Evolutionary conservation across 1,140 invertebrate species (phyloP).

Genomic region (Thaumatotibia leucotreta): DNA sequence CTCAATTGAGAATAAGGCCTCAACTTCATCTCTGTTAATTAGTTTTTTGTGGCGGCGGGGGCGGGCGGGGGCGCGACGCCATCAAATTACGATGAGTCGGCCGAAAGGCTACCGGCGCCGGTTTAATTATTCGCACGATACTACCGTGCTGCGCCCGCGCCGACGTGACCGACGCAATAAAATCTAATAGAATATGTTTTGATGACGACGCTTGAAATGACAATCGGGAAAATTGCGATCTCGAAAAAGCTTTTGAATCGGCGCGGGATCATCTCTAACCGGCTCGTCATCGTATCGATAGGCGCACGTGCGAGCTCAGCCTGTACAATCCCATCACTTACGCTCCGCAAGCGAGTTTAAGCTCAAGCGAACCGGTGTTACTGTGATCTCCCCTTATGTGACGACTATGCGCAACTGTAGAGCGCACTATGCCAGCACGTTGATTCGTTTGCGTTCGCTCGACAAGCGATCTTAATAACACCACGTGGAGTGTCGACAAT

Average conservation of each 20-base stretch:
- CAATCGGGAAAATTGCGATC: background rate
- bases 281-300: conserved; percentile 26
- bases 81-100: conserved; percentile 75
- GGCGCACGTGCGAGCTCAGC: conserved; percentile 34
- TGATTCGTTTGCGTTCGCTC: background rate
- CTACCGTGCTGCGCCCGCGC: conserved; percentile 59
- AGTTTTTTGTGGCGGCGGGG: conserved; percentile 64
- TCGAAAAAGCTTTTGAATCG: conserved; percentile 26
- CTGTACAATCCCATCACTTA: background rate
- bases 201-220: conserved; percentile 18
- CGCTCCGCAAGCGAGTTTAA: background rate
- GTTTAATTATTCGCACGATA: conserved; percentile 72
- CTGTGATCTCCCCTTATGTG: no score
- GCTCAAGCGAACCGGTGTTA: background rate
- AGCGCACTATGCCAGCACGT: no score
- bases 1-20: conserved; percentile 23
- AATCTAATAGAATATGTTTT: conserved; percentile 49
- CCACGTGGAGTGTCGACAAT: conserved; percentile 54
- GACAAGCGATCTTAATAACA: background rate
- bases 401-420: no score
- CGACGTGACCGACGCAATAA: conserved; percentile 33
- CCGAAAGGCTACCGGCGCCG: conserved; percentile 69
- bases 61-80: conserved; percentile 54
- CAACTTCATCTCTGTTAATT: conserved; percentile 67
- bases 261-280: conserved; percentile 6